Conservation (phyloP, 2,113 vertebrate species). For the Heteronetta atricapilla region DNA sequence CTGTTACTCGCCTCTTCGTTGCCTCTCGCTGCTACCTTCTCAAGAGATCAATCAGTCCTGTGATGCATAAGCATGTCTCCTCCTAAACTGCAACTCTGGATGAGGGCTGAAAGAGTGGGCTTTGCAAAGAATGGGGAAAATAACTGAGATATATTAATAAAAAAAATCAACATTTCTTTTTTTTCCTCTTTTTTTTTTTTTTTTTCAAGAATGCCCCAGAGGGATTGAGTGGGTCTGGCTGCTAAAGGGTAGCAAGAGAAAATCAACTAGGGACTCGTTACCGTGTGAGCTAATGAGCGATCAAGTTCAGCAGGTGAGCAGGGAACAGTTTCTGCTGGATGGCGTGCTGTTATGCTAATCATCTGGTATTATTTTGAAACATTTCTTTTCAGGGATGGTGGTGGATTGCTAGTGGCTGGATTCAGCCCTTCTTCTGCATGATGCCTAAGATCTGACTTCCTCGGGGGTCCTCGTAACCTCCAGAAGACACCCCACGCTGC, state of each 20-base stretch:
- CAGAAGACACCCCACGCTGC: not conserved
- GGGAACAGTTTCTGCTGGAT: not conserved
- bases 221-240: not conserved
- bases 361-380: not conserved
- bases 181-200: not conserved
- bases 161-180: not conserved
- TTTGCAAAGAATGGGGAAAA: not conserved
- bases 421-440: not conserved
- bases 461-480: not conserved
- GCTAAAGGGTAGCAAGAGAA: constrained; percentile 16
- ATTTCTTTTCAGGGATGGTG: not conserved
- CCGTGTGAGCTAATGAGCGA: not conserved
- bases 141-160: not conserved
- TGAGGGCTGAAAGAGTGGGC: not conserved
- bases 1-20: not conserved
- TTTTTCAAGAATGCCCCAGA: not conserved
- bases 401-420: not conserved
- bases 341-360: not conserved
- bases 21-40: not conserved
- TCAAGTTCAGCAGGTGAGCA: constrained; percentile 23
- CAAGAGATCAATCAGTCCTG: not conserved
- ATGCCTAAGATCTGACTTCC: not conserved
- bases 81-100: not conserved
- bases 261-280: not conserved
- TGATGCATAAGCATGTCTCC: not conserved